Evolutionary conservation across 2,888 invertebrate genomes (phyloP).

Genomic region (Eristalis intricaria): DNA sequence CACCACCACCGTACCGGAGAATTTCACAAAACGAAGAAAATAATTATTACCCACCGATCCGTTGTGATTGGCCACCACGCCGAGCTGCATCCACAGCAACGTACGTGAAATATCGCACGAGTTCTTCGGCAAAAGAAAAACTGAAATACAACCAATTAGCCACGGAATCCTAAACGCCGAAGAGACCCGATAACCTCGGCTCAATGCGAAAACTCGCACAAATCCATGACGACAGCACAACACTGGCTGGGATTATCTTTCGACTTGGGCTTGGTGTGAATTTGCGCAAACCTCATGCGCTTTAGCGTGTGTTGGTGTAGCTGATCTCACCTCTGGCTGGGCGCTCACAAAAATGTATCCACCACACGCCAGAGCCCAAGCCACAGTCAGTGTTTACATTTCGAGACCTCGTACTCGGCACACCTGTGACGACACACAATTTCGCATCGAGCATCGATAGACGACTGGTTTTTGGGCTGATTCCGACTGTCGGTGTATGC

Average conservation of each 20-base stretch:
- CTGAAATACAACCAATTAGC: slow-evolving; percentile 15
- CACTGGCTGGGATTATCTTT: slow-evolving; percentile 3
- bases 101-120: slow-evolving; percentile 60
- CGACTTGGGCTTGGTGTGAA: slow-evolving; percentile 19
- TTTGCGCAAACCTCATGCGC: slow-evolving; percentile 53
- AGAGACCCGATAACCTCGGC: slow-evolving; percentile 5
- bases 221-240: slow-evolving; percentile 50
- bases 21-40: slow-evolving; percentile 38
- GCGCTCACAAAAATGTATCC: background rate
- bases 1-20: background rate
- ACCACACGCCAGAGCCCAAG: slow-evolving; percentile 2
- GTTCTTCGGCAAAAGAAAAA: slow-evolving; percentile 3
- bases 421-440: slow-evolving; percentile 52
- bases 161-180: slow-evolving; percentile 20
- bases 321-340: slow-evolving; percentile 4
- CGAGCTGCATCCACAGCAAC: slow-evolving; percentile 22
- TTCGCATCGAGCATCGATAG: slow-evolving; percentile 26
- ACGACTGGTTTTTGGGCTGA: background rate
- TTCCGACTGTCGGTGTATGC: slow-evolving; percentile 29
- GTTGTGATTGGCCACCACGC: background rate
- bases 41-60: slow-evolving; percentile 20
- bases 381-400: slow-evolving; percentile 54
- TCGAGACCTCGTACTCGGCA: background rate
- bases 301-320: background rate
- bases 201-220: slow-evolving; percentile 56